Evolutionary conservation across 2,797 vertebrate genomes (phyloP).

Genomic region (Trematomus bernacchii): DNA sequence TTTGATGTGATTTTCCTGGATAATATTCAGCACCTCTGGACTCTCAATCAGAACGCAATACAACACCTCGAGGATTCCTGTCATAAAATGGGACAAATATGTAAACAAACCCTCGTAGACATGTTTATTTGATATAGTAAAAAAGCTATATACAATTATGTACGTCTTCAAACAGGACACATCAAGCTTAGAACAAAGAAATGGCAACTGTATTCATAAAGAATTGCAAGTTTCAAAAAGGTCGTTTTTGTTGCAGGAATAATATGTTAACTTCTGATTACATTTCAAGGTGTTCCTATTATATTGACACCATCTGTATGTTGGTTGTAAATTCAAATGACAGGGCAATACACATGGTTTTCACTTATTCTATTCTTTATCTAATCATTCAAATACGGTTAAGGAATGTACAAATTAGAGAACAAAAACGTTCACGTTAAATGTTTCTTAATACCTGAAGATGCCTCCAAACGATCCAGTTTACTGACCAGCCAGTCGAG

Average conservation of each 20-base stretch:
- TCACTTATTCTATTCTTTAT: not conserved
- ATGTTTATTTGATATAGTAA: not conserved
- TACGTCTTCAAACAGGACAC: not conserved
- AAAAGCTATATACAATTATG: not conserved
- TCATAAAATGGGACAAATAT: not conserved
- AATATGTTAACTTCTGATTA: not conserved
- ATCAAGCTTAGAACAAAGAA: not conserved
- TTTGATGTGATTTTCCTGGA: constrained; percentile 97
- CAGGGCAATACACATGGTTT: not conserved
- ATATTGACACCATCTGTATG: not conserved
- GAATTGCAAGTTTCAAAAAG: not conserved
- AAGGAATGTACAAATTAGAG: not conserved
- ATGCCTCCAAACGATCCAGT: constrained; percentile 94
- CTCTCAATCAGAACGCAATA: constrained; percentile 97
- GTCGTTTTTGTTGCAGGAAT: not conserved
- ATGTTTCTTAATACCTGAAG: constrained; percentile 86
- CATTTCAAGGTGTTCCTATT: not conserved
- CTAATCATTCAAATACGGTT: no score
- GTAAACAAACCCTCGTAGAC: not conserved
- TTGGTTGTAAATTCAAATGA: not conserved
- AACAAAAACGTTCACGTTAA: not conserved
- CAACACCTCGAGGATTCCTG: constrained; percentile 97
- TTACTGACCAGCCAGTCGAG: constrained; percentile 98
- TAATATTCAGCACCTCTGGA: constrained; percentile 97
- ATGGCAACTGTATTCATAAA: not conserved